A percentile compares a stretch with the other conserved stretches of the same genome.
Evolutionary conservation across 2,113 vertebrate species (phyloP).

Genomic region (Cercopithecus mona): DNA sequence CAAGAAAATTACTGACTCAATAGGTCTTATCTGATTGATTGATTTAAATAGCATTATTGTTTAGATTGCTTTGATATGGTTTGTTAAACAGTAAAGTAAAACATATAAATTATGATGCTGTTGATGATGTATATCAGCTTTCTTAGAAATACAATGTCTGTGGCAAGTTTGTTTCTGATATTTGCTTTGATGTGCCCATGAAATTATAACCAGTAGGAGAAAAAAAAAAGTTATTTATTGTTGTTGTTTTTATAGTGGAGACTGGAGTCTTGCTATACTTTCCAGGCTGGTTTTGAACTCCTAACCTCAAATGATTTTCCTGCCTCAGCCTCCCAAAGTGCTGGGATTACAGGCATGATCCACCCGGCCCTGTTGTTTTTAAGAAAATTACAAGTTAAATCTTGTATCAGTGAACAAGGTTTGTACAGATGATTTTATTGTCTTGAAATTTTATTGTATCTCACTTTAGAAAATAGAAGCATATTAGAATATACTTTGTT

Average conservation of each 20-base stretch:
- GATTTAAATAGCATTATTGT: conserved; percentile 31
- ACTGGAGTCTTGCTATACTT: no score
- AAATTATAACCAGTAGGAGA: background rate
- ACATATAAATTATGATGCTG: background rate
- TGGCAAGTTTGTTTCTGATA: conserved; percentile 9
- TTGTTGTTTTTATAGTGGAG: no score
- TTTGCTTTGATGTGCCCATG: conserved; percentile 34
- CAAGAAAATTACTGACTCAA: background rate
- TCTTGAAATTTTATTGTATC: background rate
- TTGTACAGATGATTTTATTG: background rate
- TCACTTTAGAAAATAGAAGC: background rate
- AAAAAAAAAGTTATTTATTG: background rate
- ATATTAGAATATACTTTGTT: background rate
- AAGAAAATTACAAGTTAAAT: conserved; percentile 14
- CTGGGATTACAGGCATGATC: no score
- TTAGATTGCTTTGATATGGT: conserved; percentile 22
- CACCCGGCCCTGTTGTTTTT: background rate
- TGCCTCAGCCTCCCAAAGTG: no score
- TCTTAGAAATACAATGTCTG: background rate
- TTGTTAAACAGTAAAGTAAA: conserved; percentile 43
- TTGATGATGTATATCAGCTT: background rate
- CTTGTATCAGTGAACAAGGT: conserved; percentile 24
- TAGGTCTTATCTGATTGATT: background rate
- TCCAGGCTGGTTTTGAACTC: no score
- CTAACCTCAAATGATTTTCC: no score